Percentiles rank a stretch among this genome's conserved stretches.
phyloP scores from a whole-genome alignment of 2,888 invertebrate genomes.

The Agriopis marginaria region DNA sequence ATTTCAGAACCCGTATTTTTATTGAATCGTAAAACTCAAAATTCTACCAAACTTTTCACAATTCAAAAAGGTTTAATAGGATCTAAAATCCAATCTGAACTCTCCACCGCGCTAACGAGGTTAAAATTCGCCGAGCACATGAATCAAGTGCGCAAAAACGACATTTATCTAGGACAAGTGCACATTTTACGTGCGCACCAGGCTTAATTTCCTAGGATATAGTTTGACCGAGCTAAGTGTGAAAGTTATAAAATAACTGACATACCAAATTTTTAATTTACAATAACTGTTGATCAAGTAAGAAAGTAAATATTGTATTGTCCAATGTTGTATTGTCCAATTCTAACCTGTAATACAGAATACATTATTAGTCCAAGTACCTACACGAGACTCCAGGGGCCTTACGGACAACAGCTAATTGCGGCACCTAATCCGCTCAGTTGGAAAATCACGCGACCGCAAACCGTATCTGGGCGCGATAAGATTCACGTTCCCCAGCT shows the following conservation, averaged over 20 bases:
- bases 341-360: too few relatives aligned
- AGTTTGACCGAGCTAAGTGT: conserved; percentile 7
- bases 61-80: conserved; percentile 8
- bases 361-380: too few relatives aligned
- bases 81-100: conserved; percentile 17
- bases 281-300: too few relatives aligned
- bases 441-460: too few relatives aligned
- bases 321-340: too few relatives aligned
- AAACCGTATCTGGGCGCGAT: too few relatives aligned
- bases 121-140: conserved; percentile 41
- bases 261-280: too few relatives aligned
- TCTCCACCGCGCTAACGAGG: conserved; percentile 27
- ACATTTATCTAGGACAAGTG: conserved; percentile 45
- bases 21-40: conserved; percentile 13
- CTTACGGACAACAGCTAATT: too few relatives aligned
- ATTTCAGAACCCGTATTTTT: background rate
- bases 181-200: conserved; percentile 43
- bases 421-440: too few relatives aligned
- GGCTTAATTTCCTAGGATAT: conserved; percentile 38
- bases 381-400: too few relatives aligned
- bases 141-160: conserved; percentile 36
- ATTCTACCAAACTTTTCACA: conserved; percentile 12
- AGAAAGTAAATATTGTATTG: too few relatives aligned
- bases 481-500: too few relatives aligned
- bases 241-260: background rate